Evolutionary conservation across 2,113 vertebrate genomes (phyloP).

Genomic region (Neotragus moschatus): DNA sequence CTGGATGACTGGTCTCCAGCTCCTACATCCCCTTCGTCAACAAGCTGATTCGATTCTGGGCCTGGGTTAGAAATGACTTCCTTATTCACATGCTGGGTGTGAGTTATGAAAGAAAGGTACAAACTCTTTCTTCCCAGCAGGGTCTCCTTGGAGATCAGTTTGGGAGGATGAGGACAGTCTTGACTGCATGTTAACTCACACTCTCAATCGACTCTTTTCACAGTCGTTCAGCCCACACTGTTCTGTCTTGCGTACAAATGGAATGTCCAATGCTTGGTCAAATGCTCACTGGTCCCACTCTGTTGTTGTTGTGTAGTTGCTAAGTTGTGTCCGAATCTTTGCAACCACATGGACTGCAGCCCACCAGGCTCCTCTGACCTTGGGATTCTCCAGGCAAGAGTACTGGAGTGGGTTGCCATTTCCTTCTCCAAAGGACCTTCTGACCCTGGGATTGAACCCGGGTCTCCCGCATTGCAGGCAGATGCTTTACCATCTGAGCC

Average conservation of each 20-base stretch:
- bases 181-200: neutral
- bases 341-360: neutral
- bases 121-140: neutral
- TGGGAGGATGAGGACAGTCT: neutral
- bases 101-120: neutral
- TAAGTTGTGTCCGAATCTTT: neutral
- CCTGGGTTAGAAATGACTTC: neutral
- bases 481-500: neutral
- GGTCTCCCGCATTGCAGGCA: accelerated
- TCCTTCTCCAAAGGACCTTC: neutral
- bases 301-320: neutral
- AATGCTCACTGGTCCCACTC: neutral
- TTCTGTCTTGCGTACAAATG: neutral
- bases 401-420: neutral
- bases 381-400: neutral
- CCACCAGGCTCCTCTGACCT: neutral
- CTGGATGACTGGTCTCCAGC: neutral
- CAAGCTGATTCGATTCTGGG: neutral
- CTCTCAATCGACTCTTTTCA: neutral
- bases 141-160: neutral
- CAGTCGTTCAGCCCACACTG: neutral
- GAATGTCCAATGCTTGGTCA: neutral
- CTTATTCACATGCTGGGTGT: neutral
- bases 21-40: neutral
- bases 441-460: neutral